Evolutionary conservation across 2,113 vertebrate species (phyloP), one percentile per base, ranked within the genome.

Genomic region (Helogale parvula): DNA sequence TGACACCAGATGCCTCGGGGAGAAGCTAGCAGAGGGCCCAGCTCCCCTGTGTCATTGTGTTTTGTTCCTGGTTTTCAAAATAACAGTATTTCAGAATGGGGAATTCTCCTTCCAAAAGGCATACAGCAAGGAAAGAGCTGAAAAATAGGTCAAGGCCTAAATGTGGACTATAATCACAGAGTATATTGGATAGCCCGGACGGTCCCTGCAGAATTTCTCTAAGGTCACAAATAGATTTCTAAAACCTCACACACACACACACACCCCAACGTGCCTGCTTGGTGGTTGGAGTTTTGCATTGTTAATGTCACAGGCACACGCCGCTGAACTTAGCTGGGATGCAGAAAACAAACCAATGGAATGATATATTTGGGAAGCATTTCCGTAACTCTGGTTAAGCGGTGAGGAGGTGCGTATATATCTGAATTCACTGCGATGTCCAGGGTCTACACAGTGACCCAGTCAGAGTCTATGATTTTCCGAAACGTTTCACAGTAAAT

Each of bases 121-220:
- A 94, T 21, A 69, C 66, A 63, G 89, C 60, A 83, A 88, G 52
- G 50, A 96, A 95, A 77, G 52, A 41, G 82, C 88, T 96, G 96
- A 74, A 95, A 98, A 97, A 96, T 95, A 97, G 95, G 96, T 97
- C 96, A 98, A 90, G 95, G 72, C 95, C 96, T 96, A 76, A 88
- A 79, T 89, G 65, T 86, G 89, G 82, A 88, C 95, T 50, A 90
- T 93, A 94, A 98, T 94, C 88, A 89, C 5, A 60, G 83, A 95
- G 93, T 93, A 93, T 82, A 97, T 63, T 87, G 94, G 29, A 71
- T 47, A 88, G 68, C 63, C 90, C 68, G 83, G 88, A 88, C 85
- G 45, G 63, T 91, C 93, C 90, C 82, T 65, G 77, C 69, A 57
- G 94, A 96, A 88, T 90, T 85, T 88, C 35, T 66, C 95, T 93